Evolutionary conservation across 2,113 vertebrate species (phyloP).

Genomic region (Plectropomus leopardus): DNA sequence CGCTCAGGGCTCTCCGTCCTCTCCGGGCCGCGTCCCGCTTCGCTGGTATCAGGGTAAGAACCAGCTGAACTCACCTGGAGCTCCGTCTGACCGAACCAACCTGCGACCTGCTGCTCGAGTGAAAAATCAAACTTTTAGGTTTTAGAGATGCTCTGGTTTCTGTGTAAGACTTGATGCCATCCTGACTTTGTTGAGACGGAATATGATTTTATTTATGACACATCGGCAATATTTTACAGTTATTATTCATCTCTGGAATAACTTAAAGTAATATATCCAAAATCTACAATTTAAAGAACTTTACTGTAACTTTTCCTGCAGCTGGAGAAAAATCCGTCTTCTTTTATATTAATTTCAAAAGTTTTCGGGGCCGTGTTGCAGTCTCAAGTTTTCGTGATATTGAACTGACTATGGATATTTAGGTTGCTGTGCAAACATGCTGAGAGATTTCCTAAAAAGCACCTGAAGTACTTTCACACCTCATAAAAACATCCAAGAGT

Average conservation of each 20-base stretch:
- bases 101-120: not conserved
- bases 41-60: conserved; percentile 89
- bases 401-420: not conserved
- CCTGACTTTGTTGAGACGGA: not conserved
- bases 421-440: not conserved
- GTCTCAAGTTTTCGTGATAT: too few relatives aligned
- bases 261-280: not conserved
- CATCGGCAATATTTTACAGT: not conserved
- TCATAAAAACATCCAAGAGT: not conserved
- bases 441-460: not conserved
- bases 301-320: too few relatives aligned
- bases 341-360: too few relatives aligned
- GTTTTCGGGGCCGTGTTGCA: too few relatives aligned
- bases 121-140: not conserved
- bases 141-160: not conserved
- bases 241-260: not conserved
- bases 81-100: not conserved
- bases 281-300: too few relatives aligned
- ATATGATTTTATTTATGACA: not conserved
- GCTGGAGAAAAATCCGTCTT: too few relatives aligned
- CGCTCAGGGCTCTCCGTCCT: conserved; percentile 78
- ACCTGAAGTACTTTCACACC: not conserved
- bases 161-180: too few relatives aligned
- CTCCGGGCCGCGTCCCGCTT: conserved; percentile 84
- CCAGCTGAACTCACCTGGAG: not conserved